These are phyloP conservation scores for Drosophila diplacantha DNA, from an alignment of 2,888 invertebrate species.

Conservation along the genomic window DNA sequence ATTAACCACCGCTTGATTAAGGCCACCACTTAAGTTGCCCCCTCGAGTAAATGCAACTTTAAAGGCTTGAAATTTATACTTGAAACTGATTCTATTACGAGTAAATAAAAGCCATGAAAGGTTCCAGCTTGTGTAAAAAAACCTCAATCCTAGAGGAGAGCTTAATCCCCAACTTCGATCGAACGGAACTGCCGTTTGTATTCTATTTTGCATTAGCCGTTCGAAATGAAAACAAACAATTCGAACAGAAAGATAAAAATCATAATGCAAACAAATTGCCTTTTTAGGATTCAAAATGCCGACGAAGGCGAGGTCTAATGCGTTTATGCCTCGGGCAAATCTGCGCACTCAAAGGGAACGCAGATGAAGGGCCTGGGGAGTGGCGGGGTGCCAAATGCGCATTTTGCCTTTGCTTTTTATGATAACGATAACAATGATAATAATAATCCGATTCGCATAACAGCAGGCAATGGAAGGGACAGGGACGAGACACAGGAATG, in stretches of 20 bases:
- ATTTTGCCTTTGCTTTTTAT: conserved; percentile 34
- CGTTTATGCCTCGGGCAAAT: conserved; percentile 56
- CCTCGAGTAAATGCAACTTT: background rate
- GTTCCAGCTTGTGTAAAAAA: background rate
- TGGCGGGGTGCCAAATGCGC: conserved; percentile 23
- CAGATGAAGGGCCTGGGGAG: background rate
- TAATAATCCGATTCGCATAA: conserved; percentile 68
- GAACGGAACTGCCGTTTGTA: background rate
- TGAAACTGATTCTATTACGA: background rate
- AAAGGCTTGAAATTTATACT: background rate
- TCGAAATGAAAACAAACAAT: conserved; percentile 32
- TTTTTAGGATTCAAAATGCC: conserved; percentile 61
- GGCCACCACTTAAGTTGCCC: conserved; percentile 1
- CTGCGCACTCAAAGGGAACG: conserved; percentile 27
- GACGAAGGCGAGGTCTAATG: conserved; percentile 47
- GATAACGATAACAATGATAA: conserved; percentile 66
- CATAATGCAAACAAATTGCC: conserved; percentile 63
- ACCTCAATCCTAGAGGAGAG: background rate
- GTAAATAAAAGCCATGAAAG: background rate
- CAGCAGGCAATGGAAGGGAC: conserved; percentile 28
- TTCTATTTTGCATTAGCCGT: conserved; percentile 26
- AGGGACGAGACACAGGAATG: conserved; percentile 7
- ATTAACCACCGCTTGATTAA: conserved; percentile 16
- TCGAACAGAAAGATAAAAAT: conserved; percentile 31
- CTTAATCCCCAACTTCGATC: background rate